Percentiles rank a stretch among this genome's conserved stretches.
Conservation (phyloP, 2,113 vertebrate genomes). For the Aegypius monachus region DNA sequence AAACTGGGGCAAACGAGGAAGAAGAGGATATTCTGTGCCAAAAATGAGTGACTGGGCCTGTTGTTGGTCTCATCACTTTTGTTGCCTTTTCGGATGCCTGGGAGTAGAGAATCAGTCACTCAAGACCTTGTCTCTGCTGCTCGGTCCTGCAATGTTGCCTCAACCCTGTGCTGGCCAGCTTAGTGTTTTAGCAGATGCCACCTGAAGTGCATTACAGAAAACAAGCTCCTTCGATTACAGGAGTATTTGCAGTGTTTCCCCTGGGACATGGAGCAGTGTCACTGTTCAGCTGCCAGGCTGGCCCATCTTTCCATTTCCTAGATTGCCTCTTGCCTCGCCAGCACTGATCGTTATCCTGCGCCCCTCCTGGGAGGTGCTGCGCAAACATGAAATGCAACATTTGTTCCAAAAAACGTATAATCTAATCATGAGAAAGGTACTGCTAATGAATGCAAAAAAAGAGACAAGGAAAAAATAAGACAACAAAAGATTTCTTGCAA, state of each 20-base stretch:
- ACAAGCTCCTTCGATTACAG: rapidly evolving
- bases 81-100: neutral
- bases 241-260: neutral
- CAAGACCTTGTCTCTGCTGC: neutral
- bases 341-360: rapidly evolving
- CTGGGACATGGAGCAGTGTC: neutral
- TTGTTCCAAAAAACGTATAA: neutral
- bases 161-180: neutral
- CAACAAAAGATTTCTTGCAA: neutral
- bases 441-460: neutral
- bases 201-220: neutral
- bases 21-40: neutral
- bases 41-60: neutral
- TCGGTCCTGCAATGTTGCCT: neutral
- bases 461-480: neutral
- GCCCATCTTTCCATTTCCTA: neutral
- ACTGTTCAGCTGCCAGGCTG: neutral
- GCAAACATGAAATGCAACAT: neutral
- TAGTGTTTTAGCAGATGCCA: rapidly evolving
- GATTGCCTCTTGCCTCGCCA: neutral
- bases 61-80: neutral
- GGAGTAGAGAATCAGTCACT: neutral
- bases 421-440: neutral
- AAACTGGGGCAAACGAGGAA: neutral
- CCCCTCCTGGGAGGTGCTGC: neutral